A percentile compares a stretch with the other conserved stretches of the same genome.
These are phyloP conservation scores for Dipodomys merriami DNA, from an alignment of 2,113 vertebrate species.

Conservation along the genomic window DNA sequence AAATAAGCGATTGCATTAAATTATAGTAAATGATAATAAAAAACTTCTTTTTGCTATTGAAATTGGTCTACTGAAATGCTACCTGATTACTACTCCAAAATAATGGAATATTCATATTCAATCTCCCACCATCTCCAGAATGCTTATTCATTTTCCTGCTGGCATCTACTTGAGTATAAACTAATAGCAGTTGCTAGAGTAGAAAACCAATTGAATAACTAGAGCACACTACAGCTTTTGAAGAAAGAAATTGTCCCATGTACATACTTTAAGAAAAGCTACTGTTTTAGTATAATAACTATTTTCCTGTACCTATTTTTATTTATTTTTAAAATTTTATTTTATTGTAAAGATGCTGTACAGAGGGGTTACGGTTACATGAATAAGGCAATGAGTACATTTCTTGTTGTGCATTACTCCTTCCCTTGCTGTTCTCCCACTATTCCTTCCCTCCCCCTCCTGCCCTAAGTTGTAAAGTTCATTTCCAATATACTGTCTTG, in stretches of 20 bases:
- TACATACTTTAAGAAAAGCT: not conserved
- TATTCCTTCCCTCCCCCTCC: no score
- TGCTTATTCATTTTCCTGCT: not conserved
- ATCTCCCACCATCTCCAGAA: not conserved
- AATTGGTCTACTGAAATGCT: not conserved
- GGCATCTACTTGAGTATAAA: not conserved
- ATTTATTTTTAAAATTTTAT: not conserved
- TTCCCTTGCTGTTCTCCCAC: no score
- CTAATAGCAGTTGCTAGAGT: not conserved
- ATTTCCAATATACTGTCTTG: no score
- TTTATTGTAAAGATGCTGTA: no score
- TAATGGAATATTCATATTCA: not conserved
- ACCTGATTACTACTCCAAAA: not conserved
- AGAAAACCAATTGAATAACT: not conserved
- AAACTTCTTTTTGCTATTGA: not conserved
- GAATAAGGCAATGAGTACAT: no score
- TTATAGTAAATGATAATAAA: not conserved
- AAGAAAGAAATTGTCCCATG: not conserved
- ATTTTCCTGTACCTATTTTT: not conserved
- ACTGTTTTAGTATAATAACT: not conserved
- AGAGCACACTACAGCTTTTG: not conserved
- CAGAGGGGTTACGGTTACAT: no score
- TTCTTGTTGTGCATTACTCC: no score
- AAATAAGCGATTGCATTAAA: not conserved
- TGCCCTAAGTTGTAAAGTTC: no score